A percentile compares a stretch with the other conserved stretches of the same genome.
phyloP scores from a whole-genome alignment of 2,113 vertebrate species.

The Plecotus auritus region DNA sequence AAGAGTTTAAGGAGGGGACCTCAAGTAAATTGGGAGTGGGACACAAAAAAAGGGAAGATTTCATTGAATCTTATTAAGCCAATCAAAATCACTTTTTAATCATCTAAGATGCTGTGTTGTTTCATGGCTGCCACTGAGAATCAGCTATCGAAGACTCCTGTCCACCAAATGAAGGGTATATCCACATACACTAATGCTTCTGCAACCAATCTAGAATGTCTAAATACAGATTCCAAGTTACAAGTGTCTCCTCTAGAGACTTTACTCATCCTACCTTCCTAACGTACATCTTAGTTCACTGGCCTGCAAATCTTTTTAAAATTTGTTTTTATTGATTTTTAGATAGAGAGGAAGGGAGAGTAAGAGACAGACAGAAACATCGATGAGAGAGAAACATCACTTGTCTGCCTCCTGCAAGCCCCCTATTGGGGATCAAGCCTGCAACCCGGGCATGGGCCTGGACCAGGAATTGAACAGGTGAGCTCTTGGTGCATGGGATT shows the following conservation, averaged over 20 bases:
- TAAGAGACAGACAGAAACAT: background rate
- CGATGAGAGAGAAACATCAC: background rate
- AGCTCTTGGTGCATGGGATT: background rate
- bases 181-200: background rate
- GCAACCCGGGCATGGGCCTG: too few species aligned
- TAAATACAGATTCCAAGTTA: background rate
- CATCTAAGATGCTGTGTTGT: background rate
- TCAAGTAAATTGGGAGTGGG: background rate
- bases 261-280: background rate
- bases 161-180: background rate
- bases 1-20: background rate
- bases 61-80: background rate
- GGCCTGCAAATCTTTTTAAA: conserved; percentile 23
- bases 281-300: background rate
- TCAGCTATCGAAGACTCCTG: background rate
- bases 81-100: background rate
- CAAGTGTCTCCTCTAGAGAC: background rate
- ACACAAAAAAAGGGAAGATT: background rate
- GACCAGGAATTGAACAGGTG: background rate
- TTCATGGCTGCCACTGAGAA: background rate
- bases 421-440: too few species aligned
- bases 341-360: background rate
- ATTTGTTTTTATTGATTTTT: background rate
- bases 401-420: background rate
- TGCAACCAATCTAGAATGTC: background rate